Evolutionary conservation across 1,140 invertebrate genomes (phyloP), one percentile per base, ranked within the genome.

Genomic region (Tetramorium parvispinum): DNA sequence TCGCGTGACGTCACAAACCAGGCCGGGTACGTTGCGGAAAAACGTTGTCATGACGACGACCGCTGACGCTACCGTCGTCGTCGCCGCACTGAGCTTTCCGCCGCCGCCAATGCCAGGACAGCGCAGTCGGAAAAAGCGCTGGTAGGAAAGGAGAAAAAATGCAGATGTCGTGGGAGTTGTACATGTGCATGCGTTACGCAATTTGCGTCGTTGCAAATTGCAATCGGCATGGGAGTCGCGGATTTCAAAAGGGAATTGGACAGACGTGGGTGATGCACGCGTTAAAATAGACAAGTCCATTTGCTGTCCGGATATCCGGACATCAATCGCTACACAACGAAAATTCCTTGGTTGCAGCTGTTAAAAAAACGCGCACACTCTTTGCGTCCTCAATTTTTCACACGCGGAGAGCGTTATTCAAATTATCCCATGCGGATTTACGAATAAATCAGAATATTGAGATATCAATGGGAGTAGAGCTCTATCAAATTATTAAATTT

Each of bases 11-110:
- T 94, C 91, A 93, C 89, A 85, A 94, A 92, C 91, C 90, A 92
- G 92, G 91, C 92, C 92, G 92, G 90, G 92, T 91, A 94, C 92
- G 89, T 94, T 93, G 93, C 93, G 93, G 93, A 93, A 94, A 94
- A 94, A 93, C 92, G 92, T 94, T 91, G 92, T 89, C 93, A 93
- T 94, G 92, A 88, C 91, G 90, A 93, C 93, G 89, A 91, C 88
- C 88, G 87, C 90, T 87, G 92, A 92, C 90, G 90, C 90, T 91
- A 91, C 86, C 78, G 83, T 88, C 88, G 86, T 86, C 85, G 77
- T 70, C 86, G 85, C 37, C 70, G 55, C 66, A 32, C 49, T 63
- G 59, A 55, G 3, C 66, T 49, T 46, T 59, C 55, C 32, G 63
- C 46, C 55, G 68, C 24, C 79, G n/a, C 85, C 85, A 88, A 88